Evolutionary conservation across 1,140 invertebrate genomes (phyloP), one percentile per base, ranked within the genome.

Genomic region (Harpegnathos saltator): DNA sequence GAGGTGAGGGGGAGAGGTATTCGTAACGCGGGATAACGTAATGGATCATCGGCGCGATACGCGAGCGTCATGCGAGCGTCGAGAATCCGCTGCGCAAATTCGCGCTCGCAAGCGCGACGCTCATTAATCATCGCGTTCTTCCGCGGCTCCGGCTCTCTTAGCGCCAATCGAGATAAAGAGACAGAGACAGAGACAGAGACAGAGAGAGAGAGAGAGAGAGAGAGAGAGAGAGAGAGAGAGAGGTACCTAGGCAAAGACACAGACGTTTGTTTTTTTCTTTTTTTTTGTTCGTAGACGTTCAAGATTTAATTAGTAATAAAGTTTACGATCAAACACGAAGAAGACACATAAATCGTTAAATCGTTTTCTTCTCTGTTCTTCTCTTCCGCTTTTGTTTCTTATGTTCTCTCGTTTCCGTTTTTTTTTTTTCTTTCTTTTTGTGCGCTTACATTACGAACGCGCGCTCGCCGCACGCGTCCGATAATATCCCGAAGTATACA

Each of bases 331-430:
- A 89, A 90, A 90, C 89, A 90, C 82, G 87, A 85, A 90, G 84
- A 90, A 90, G 89, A 90, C 89, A 90, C 85, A 89, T 89, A 90
- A 86, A 90, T 90, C 83, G 86, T 90, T 89, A 89, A n/a, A 88
- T 78, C 74, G 58, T 88, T 77, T 62, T 81, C 73, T 44, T 11
- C 38, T 44, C 38, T 44, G 38, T 33, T 33, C 38, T 33, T 33
- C 7, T 7, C 33, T 9, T 24, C 26, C 48, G 48, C 48, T 54
- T 24, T 29, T 5, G 5, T 73, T 54, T 44, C 54, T 38, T 74
- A 9, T 44, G n/a, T n/a, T n/a, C n/a, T 44, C 9, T 44, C 9
- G 4, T 44, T 44, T 62, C 50, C 22, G 50, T 83, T 71, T 29
- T 62, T 61, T 50, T 62, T 61, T 38, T 62, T 83, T 71, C 19